Evolutionary conservation across 2,888 invertebrate species (phyloP), one percentile per base, ranked within the genome.

Genomic region (Drosophila mettleri): DNA sequence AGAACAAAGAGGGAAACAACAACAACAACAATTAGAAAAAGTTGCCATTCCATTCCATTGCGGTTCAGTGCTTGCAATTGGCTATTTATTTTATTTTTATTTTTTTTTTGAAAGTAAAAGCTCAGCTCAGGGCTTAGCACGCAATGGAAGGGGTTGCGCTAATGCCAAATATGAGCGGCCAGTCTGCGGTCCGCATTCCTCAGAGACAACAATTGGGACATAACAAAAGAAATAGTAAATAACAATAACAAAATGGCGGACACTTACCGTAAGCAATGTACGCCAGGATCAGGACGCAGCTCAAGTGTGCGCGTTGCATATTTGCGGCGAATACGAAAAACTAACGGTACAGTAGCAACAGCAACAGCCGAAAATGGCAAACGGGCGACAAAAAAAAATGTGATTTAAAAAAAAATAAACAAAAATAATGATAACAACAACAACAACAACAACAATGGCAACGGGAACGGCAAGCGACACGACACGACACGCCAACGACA

Each of bases 211-310:
- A 12, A 33, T 12, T 31, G 12, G n/a, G 16, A 9, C 27, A 43
- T 58, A 14, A 27, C 12, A 6, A n/a, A 12, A 29, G 6, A 18
- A 3, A 18, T 14, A 38, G 27, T 43, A 51, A 7, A 2, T 7
- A 18, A n/a, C 14, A 10, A 16, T 14, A 20, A 66, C 43, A 62
- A 49, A 48, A 46, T 54, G 39, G 16, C 36, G 22, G 10, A 3
- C 24, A 89, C 90, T 91, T 85, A 90, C 90, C 91, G 36, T 74
- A 75, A 59, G 80, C 77, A 27, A 76, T 45, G 36, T 80, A 53
- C 49, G 78, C 83, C 69, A 90, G 78, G 75, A 86, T 68, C 67
- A 91, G 79, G 55, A 89, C 51, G 43, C 66, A 67, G 80, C 78
- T 84, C 36, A 79, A 55, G 67, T 79, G 77, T 48, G 81, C 51